Conservation (phyloP, 2,888 invertebrate genomes). For the Blomia tropicalis region DNA sequence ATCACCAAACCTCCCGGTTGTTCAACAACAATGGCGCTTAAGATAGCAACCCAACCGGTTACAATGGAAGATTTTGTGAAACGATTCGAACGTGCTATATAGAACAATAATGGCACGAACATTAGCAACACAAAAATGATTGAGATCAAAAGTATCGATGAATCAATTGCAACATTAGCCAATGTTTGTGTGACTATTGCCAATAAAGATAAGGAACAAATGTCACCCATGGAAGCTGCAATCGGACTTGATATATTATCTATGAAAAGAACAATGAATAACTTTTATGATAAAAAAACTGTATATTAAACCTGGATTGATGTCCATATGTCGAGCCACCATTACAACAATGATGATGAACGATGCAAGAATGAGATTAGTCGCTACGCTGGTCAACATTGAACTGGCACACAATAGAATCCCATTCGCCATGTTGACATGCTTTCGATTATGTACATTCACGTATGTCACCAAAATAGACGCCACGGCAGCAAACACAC, state of each 20-base stretch:
- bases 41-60: conserved; percentile 78
- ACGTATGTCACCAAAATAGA: conserved; percentile 70
- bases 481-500: conserved; percentile 64
- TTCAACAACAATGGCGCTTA: conserved; percentile 76
- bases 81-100: conserved; percentile 58
- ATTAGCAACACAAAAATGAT: background rate
- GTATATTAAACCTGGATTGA: conserved; percentile 23
- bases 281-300: background rate
- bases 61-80: conserved; percentile 63
- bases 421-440: conserved; percentile 57
- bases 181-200: conserved; percentile 9
- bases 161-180: background rate
- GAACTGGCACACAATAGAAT: conserved; percentile 60
- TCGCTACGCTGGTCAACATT: conserved; percentile 61
- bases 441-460: conserved; percentile 49
- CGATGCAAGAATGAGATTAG: conserved; percentile 69
- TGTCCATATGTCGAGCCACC: background rate
- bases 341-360: conserved; percentile 38
- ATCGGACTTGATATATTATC: conserved; percentile 22
- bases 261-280: background rate
- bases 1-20: conserved; percentile 78
- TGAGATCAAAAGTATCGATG: background rate
- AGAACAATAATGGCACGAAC: conserved; percentile 57
- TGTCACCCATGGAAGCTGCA: conserved; percentile 22
- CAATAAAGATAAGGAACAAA: conserved; percentile 17